Conservation (phyloP, 30 jellyfish, hydroid and myxozoan genomes). For the Haliclystus octoradiatus region DNA sequence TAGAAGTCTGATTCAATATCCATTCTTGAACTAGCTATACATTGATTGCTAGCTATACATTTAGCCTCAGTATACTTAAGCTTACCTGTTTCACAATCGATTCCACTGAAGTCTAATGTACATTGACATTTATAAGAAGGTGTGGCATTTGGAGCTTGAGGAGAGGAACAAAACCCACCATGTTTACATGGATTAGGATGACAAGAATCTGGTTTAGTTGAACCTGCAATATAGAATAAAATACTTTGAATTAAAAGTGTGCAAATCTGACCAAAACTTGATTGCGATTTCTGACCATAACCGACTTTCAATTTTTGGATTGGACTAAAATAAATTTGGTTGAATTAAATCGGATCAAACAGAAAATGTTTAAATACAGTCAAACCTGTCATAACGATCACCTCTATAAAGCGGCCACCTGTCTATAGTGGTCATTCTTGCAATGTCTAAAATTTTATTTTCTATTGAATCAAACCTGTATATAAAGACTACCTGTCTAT, state of each 20-base stretch:
- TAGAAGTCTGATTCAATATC: too few relatives aligned
- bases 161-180: not conserved
- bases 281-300: too few relatives aligned
- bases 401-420: not conserved
- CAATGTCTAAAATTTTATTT: not conserved
- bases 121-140: not conserved
- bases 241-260: too few relatives aligned
- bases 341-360: too few relatives aligned
- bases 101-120: not conserved
- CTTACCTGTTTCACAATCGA: not conserved
- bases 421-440: not conserved
- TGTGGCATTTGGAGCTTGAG: not conserved
- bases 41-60: too few relatives aligned
- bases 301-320: too few relatives aligned
- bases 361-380: too few relatives aligned
- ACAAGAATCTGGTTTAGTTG: not conserved
- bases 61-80: too few relatives aligned
- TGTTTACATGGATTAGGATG: not conserved
- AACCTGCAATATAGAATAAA: not conserved
- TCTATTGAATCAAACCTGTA: not conserved
- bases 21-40: too few relatives aligned
- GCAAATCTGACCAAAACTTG: too few relatives aligned
- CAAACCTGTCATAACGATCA: not conserved
- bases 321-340: too few relatives aligned
- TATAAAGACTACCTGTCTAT: not conserved